Base-by-base conservation (phyloP, 1,140 invertebrate genomes). In the Microplitis mediator region DNA sequence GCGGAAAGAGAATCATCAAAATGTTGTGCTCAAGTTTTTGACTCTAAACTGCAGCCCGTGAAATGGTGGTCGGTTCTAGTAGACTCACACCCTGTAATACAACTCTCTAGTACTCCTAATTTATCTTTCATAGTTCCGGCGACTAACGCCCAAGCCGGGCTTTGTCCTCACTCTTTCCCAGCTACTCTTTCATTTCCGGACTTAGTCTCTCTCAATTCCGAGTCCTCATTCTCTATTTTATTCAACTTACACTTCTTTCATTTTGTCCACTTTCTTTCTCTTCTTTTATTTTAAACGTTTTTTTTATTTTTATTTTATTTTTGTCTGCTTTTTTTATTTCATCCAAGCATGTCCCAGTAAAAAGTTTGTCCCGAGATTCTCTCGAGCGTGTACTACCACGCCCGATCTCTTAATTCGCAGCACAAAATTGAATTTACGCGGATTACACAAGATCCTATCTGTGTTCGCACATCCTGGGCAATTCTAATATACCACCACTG, bases 61-160 rank as follows among this genome's bases (percentile, higher is more conserved):
- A 45, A 45, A 45, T 45, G 56, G 56, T 58, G 23, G 56, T 6
- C 23, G 8, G 9, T 31, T 16, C 23, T 58, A 58, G 56, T 6
- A 23, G 8, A 23, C 23, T 16, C 23, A 23, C 16, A 23, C 23
- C 14, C 56, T 23, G 56, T 58, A 58, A 58, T 58, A 58, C 16
- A 2, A 45, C 56, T 58, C 56, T 58, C 31, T n/a, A 58, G 14
- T 31, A 58, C 14, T 58, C 56, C 56, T 58, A 58, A 58, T 58
- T 58, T 58, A 58, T 58, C 56, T 58, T 58, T 58, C 56, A 58
- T 58, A 58, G 56, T 31, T 58, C 56, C 23, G 56, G 56, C 51
- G 23, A 16, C 16, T 58, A 23, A 23, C 56, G 8, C 23, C 56
- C 56, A 45, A 45, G 56, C 23, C 23, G 4, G 56, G 16, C 56